Evolutionary conservation across 1,140 invertebrate genomes (phyloP).

Genomic region (Cotesia chilonis): DNA sequence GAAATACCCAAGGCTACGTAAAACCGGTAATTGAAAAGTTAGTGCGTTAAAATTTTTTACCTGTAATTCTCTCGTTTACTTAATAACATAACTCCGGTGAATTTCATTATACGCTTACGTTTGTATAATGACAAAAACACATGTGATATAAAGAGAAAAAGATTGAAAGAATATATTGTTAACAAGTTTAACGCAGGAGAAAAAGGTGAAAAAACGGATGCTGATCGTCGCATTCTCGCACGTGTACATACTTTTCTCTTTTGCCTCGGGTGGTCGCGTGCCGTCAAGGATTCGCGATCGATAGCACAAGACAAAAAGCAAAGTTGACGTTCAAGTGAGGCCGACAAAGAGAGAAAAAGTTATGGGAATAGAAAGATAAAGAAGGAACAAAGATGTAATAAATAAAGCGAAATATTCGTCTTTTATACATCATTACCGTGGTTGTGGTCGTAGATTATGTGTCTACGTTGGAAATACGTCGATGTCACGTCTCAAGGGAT

Average conservation of each 20-base stretch:
- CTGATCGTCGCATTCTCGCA: conserved; percentile 21
- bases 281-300: conserved; percentile 42
- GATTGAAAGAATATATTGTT: background rate
- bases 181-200: conserved; percentile 10
- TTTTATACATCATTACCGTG: conserved; percentile 29
- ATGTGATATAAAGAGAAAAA: conserved; percentile 19
- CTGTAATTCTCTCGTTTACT: no score
- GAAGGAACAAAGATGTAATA: conserved; percentile 3
- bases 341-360: background rate
- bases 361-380: conserved; percentile 14
- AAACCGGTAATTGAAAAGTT: no score
- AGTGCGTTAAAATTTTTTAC: no score
- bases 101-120: no score
- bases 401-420: conserved; percentile 30
- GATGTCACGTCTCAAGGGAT: conserved; percentile 28
- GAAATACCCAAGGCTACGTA: no score
- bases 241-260: conserved; percentile 28
- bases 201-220: conserved; percentile 11
- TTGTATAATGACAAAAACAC: background rate
- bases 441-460: conserved; percentile 30
- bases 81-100: no score
- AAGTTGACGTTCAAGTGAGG: conserved; percentile 30
- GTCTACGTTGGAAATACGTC: conserved; percentile 26
- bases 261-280: conserved; percentile 43
- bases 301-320: conserved; percentile 41